A percentile compares a stretch with the other conserved stretches of the same genome.
phyloP scores from a whole-genome alignment of 2,113 vertebrate species.

The Pseudorectes ferrugineus region DNA sequence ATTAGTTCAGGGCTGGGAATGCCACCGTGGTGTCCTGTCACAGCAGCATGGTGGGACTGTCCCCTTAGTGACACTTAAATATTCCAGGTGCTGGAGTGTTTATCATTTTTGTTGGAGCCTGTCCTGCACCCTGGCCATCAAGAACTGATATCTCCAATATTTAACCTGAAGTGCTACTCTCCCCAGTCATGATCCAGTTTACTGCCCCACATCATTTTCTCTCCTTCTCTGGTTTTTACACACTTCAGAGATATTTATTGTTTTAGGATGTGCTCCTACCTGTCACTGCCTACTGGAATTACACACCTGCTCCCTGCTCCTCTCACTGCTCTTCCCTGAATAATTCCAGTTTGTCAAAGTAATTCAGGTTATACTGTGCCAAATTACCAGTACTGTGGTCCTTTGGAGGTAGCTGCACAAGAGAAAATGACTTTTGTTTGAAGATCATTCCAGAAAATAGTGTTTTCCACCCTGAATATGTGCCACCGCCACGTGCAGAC shows the following conservation, averaged over 20 bases:
- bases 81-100: not conserved
- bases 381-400: not conserved
- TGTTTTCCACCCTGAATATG: not conserved
- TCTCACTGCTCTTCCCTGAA: not conserved
- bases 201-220: not conserved
- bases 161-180: not conserved
- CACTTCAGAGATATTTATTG: not conserved
- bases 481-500: not conserved
- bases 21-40: not conserved
- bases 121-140: not conserved
- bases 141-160: not conserved
- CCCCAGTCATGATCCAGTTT: not conserved
- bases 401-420: not conserved
- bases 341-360: not conserved
- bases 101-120: not conserved
- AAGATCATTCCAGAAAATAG: not conserved
- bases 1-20: not conserved
- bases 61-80: not conserved
- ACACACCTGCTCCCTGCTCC: not conserved
- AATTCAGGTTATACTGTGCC: not conserved
- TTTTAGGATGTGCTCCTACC: not conserved
- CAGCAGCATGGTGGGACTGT: not conserved
- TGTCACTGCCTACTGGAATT: not conserved
- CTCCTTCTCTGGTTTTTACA: not conserved
- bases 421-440: not conserved